Evolutionary conservation across 1,140 invertebrate genomes (phyloP).

Genomic region (Sycobia sp.): DNA sequence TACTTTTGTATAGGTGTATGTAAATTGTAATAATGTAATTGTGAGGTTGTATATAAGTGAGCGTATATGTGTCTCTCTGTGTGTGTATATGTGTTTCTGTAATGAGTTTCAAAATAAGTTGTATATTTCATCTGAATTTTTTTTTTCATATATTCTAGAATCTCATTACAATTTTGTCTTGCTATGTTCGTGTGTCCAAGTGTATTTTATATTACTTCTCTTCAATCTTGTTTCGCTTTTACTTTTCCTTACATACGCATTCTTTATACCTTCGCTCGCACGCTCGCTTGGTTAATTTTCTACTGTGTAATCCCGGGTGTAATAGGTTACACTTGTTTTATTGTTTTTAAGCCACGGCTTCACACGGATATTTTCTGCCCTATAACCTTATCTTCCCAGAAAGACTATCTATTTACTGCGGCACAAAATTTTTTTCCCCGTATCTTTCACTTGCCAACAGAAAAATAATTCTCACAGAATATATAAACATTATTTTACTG

Average conservation of each 20-base stretch:
- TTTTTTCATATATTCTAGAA: conserved; percentile 14
- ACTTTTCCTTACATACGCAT: conserved; percentile 30
- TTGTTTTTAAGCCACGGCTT: conserved; percentile 20
- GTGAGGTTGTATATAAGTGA: conserved; percentile 26
- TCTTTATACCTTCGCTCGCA: conserved; percentile 29
- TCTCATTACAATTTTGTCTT: conserved; percentile 31
- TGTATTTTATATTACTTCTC: too few species aligned
- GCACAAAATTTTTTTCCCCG: too few species aligned
- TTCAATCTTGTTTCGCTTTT: conserved; percentile 26
- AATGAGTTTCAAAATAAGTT: too few species aligned
- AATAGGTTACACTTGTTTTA: conserved; percentile 24
- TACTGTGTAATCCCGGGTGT: conserved; percentile 21
- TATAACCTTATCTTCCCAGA: too few species aligned
- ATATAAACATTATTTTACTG: too few species aligned
- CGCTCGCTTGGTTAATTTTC: conserved; percentile 24
- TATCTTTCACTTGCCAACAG: too few species aligned
- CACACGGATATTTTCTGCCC: conserved; percentile 4
- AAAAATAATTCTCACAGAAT: too few species aligned
- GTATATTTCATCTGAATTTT: conserved; percentile 1
- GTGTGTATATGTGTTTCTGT: conserved; percentile 15
- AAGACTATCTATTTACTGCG: too few species aligned
- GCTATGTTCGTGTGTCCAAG: conserved; percentile 7
- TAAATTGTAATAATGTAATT: conserved; percentile 4
- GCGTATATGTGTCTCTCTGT: neutral
- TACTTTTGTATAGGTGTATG: conserved; percentile 18